Evolutionary conservation across 2,888 invertebrate species (phyloP).

Genomic region (Sphaeridia pumilis): DNA sequence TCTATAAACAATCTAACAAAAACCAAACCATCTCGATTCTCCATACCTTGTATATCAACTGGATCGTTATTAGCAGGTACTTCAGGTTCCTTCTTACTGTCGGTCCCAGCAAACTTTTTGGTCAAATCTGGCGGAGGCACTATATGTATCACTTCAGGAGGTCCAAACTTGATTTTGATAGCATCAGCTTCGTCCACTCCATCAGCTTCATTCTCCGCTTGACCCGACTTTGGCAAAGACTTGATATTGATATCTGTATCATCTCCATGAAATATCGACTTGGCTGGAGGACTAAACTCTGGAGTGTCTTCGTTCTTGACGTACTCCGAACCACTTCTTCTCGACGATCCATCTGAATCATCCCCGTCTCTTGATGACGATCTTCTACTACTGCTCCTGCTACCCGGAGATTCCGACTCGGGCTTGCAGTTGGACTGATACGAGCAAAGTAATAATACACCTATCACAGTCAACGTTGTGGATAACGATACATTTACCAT

Average conservation of each 20-base stretch:
- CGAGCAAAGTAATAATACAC: not conserved
- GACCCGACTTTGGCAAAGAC: conserved; percentile 1
- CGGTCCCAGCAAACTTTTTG: conserved; percentile 9
- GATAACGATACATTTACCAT: too few species aligned
- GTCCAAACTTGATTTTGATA: conserved; percentile 22
- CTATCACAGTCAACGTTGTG: not conserved
- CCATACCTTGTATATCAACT: conserved; percentile 14
- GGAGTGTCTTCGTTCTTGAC: conserved; percentile 11
- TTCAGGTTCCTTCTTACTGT: conserved; percentile 16
- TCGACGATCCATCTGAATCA: not conserved
- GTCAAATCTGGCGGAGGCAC: conserved; percentile 18
- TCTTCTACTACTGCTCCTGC: not conserved
- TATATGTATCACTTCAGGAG: conserved; percentile 25
- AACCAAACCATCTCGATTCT: too few species aligned
- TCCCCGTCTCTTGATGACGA: not conserved
- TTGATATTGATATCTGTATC: conserved; percentile 9
- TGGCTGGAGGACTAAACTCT: conserved; percentile 13
- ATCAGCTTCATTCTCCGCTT: conserved; percentile 10
- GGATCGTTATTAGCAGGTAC: conserved; percentile 17
- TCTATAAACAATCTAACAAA: too few species aligned
- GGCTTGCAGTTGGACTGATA: not conserved
- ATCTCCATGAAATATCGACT: conserved; percentile 11
- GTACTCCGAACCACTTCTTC: too few species aligned
- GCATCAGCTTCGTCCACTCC: conserved; percentile 14
- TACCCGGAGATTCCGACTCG: not conserved